Base-by-base conservation (phyloP, 2,113 vertebrate genomes). In the Dipodomys spectabilis region DNA sequence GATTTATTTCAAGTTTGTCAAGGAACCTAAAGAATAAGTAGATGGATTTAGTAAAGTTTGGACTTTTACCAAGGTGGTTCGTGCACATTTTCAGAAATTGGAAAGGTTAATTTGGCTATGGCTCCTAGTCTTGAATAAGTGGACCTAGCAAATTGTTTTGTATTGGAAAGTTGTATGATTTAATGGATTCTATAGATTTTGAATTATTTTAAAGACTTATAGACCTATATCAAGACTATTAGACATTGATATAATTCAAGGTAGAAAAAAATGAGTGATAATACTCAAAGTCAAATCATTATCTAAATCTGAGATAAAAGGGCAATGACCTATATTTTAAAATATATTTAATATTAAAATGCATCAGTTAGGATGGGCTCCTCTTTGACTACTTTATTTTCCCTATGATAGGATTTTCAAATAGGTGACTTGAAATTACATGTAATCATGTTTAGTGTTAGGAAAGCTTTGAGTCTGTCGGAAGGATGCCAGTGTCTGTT, bases 31-130 rank as follows among this genome's bases (percentile, higher is more conserved):
- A 69, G 69, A 62, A 81, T 45, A 82, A 67, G 3, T 64, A 49
- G 3, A 20, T 32, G 32, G 25, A 35, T 35, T 80, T 39, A 73
- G 72, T 10, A 86, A 35, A 71, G 68, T 30, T 30, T 53, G 19
- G 13, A 77, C 13, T 80, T 95, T 53, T 20, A 80, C 49, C 22
- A 12, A 32, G n/a, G 1, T 75, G 10, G 5, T 77, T 90, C 85
- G 25, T 79, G 78, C 84, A 30, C 8, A 65, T 27, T 92, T 88
- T 91, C 69, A 94, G 60, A 88, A 90, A 73, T 32, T 75, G 16
- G 28, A 79, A 92, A 90, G 28, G 35, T 93, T 35, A 90, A 78
- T 85, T 93, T 93, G 80, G 65, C 25, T 78, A 0, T 64, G 23
- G 49, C 19, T 65, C 44, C 25, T 57, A 12, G 71, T 11, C 81